A percentile compares a stretch with the other conserved stretches of the same genome.
Evolutionary conservation across 2,113 vertebrate species (phyloP).

Genomic region (Burhinus bistriatus): DNA sequence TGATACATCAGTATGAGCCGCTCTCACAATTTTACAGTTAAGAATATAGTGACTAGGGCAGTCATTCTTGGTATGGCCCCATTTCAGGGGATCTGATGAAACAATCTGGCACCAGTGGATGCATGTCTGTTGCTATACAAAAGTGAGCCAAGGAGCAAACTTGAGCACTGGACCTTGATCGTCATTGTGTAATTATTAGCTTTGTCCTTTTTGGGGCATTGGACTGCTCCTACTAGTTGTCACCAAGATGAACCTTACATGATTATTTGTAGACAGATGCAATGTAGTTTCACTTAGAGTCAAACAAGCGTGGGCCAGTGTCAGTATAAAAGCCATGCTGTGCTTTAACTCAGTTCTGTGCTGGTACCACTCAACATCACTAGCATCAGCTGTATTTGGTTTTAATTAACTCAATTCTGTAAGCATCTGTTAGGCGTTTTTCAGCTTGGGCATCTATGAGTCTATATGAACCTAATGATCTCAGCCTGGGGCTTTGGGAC

Average conservation of each 20-base stretch:
- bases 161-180: not conserved
- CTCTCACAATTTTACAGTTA: not conserved
- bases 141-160: not conserved
- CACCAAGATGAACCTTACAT: not conserved
- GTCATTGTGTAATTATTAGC: not conserved
- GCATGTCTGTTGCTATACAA: not conserved
- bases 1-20: not conserved
- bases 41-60: not conserved
- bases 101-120: not conserved
- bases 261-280: not conserved
- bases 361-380: not conserved
- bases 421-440: not conserved
- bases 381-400: not conserved
- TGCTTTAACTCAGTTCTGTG: not conserved
- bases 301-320: not conserved
- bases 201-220: not conserved
- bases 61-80: not conserved
- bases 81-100: not conserved
- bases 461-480: not conserved
- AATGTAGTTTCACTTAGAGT: not conserved
- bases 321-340: not conserved
- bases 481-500: not conserved
- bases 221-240: not conserved
- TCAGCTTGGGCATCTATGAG: not conserved
- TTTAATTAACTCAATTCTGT: constrained; percentile 1